Evolutionary conservation across 1,140 invertebrate species (phyloP), one percentile per base, ranked within the genome.

Genomic region (Diabrotica undecimpunctata): DNA sequence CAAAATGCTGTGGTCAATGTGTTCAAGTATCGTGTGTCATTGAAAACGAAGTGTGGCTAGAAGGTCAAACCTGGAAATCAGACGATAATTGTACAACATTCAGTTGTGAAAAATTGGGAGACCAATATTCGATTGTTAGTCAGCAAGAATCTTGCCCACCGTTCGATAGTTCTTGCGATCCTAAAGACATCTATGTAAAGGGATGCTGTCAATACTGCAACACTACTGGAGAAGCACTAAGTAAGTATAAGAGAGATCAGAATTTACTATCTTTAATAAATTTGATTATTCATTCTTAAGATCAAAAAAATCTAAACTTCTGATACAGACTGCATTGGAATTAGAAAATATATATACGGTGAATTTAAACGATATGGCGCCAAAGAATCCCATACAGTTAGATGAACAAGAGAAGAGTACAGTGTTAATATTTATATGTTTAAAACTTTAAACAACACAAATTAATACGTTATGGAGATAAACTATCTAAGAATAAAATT

Each of bases 1-100:
- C 67, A 13, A 70, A 74, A 13, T 93, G 91, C 77, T 93, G 91
- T 71, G 91, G 91, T 5, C 79, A 84, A 63, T 93, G 91, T 66
- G 75, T 83, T 25, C 86, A 87, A 78, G 79, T 81, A 0, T 80
- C 80, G 36, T 93, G 91, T 69, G 74, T 91, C 0, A 77, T 87
- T 11, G 83, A 84, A 0, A 83, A 84, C 4, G 78, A 79, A 7
- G 83, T 87, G 51, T 74, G 83, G 39, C 76, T 83, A 11, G 14
- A 75, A 74, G 81, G 80, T n/a, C 74, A 81, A 0, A 79, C 70
- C 1, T 91, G 89, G 89, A 79, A 76, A 35, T 88, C 87, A 0
- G 65, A 71, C 0, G 88, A 91, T 73, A 87, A 86, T 70, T 92
- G 90, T 72, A 89, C 86, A 1, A 83, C 79, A 35, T 89, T 79